A percentile compares a stretch with the other conserved stretches of the same genome.
Evolutionary conservation across 2,797 vertebrate species (phyloP).

Genomic region (Vipera ursinii): DNA sequence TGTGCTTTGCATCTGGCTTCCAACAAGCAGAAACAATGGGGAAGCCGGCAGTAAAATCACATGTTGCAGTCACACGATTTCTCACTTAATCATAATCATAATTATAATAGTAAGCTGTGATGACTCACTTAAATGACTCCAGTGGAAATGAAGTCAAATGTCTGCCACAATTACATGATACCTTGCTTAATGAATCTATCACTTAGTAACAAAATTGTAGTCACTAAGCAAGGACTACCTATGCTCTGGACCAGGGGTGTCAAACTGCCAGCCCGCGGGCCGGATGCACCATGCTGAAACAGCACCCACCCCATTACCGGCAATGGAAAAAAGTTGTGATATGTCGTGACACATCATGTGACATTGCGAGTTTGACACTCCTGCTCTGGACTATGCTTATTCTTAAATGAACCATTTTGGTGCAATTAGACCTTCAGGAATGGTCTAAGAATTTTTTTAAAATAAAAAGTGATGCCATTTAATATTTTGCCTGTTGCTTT

Average conservation of each 20-base stretch:
- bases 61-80: background rate
- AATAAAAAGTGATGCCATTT: background rate
- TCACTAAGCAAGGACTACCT: background rate
- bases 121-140: background rate
- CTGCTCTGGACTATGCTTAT: background rate
- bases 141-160: background rate
- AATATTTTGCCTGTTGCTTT: background rate
- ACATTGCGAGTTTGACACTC: too few species aligned
- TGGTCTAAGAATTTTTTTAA: background rate
- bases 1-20: background rate
- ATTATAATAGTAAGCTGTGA: background rate
- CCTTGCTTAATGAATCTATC: background rate
- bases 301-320: too few species aligned
- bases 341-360: too few species aligned
- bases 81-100: background rate
- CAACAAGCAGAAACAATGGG: background rate
- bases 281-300: too few species aligned
- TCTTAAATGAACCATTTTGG: background rate
- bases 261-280: too few species aligned
- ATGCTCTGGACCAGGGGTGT: background rate
- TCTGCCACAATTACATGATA: background rate
- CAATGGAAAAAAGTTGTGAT: too few species aligned
- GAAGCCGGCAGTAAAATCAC: background rate
- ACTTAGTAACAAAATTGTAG: background rate
- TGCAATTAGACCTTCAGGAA: background rate